Evolutionary conservation across 2,888 invertebrate species (phyloP).

Genomic region (Digitonthophagus gazella): DNA sequence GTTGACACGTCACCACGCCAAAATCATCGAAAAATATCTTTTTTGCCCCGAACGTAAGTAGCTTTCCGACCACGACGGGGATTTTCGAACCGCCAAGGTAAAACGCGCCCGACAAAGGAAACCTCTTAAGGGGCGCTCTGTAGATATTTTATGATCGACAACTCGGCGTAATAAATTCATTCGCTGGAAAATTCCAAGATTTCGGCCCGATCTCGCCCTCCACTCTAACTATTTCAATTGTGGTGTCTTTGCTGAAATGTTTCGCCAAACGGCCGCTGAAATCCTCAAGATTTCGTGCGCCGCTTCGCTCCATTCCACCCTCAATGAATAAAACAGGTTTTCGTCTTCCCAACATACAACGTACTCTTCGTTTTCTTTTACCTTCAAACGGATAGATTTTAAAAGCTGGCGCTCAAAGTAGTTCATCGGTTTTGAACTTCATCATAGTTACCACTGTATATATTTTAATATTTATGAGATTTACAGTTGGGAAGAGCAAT

Average conservation of each 20-base stretch:
- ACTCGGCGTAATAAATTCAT: conserved; percentile 12
- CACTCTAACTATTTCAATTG: not conserved
- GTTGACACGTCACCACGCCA: not conserved
- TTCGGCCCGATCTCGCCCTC: not conserved
- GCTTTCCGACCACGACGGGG: conserved; percentile 9
- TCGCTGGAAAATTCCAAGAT: not conserved
- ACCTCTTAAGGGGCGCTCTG: conserved; percentile 16
- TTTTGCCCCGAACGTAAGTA: conserved; percentile 9
- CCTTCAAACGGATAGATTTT: too few relatives aligned
- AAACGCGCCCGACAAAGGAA: conserved; percentile 16
- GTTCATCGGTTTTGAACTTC: too few relatives aligned
- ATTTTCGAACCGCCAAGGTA: conserved; percentile 3
- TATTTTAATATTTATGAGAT: too few relatives aligned
- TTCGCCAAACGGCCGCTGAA: not conserved
- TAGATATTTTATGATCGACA: conserved; percentile 13
- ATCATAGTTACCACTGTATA: too few relatives aligned
- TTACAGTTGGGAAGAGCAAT: too few relatives aligned
- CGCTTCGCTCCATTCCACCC: not conserved
- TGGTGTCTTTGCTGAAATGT: not conserved
- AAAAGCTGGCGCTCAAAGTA: too few relatives aligned
- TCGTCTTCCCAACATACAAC: not conserved
- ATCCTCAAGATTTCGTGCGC: not conserved
- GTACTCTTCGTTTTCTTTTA: not conserved
- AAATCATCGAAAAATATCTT: not conserved
- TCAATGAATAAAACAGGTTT: not conserved